These are phyloP conservation scores for Trisateles emortualis DNA, from an alignment of 2,888 invertebrate species.

Conservation along the genomic window DNA sequence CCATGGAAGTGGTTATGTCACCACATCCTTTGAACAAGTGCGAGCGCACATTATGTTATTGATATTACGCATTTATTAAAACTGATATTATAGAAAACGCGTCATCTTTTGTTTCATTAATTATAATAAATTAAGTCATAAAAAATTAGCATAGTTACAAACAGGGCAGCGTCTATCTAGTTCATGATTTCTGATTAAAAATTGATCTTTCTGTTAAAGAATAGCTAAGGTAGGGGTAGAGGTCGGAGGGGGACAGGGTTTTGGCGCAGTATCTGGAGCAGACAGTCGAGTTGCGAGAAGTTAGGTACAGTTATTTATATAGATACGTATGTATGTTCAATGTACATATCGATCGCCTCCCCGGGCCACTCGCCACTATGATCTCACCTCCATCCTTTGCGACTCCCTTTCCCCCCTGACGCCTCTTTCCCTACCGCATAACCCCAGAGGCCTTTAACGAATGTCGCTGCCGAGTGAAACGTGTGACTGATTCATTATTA, in stretches of 20 bases:
- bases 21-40: slow-evolving; percentile 45
- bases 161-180: slow-evolving; percentile 6
- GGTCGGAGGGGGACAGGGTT: slow-evolving; percentile 71
- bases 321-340: slow-evolving; percentile 85
- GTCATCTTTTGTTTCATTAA: too few relatives aligned
- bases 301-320: slow-evolving; percentile 85
- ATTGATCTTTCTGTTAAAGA: slow-evolving; percentile 57
- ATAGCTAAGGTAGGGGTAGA: slow-evolving; percentile 61
- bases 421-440: slow-evolving; percentile 68
- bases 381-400: slow-evolving; percentile 86
- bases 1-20: slow-evolving; percentile 39
- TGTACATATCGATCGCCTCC: slow-evolving; percentile 87
- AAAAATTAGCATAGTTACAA: background rate
- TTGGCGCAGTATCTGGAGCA: slow-evolving; percentile 86
- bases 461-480: slow-evolving; percentile 58
- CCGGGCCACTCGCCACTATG: slow-evolving; percentile 86
- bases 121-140: too few relatives aligned
- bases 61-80: background rate
- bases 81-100: background rate
- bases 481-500: slow-evolving; percentile 45
- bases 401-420: slow-evolving; percentile 65
- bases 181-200: slow-evolving; percentile 40
- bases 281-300: slow-evolving; percentile 85
- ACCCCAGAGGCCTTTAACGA: slow-evolving; percentile 76
- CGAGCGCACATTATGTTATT: slow-evolving; percentile 1